Evolutionary conservation across 2,888 invertebrate genomes (phyloP).

Genomic region (Plusia festucae): DNA sequence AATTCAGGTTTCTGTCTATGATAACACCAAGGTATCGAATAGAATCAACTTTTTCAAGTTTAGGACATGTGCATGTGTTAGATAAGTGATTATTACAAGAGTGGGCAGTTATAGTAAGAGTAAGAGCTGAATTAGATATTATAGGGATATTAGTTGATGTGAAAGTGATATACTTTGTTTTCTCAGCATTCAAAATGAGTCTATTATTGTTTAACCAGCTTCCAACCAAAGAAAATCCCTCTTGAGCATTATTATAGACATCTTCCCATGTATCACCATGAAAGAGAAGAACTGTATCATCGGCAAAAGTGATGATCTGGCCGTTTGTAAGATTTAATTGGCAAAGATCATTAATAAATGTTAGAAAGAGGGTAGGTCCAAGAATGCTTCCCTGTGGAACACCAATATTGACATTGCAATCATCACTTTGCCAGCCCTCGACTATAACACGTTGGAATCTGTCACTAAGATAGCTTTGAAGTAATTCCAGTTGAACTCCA

Average conservation of each 20-base stretch:
- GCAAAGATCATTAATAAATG: slow-evolving; percentile 28
- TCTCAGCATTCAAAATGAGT: slow-evolving; percentile 20
- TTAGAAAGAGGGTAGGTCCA: slow-evolving; percentile 16
- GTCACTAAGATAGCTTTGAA: neutral
- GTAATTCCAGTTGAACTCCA: neutral
- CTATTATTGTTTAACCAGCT: slow-evolving; percentile 21
- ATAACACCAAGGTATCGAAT: slow-evolving; percentile 6
- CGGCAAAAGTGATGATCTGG: slow-evolving; percentile 23
- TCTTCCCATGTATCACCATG: slow-evolving; percentile 16
- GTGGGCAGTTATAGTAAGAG: neutral
- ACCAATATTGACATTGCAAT: slow-evolving; percentile 14
- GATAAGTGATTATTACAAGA: neutral
- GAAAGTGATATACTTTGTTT: slow-evolving; percentile 10
- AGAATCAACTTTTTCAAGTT: slow-evolving; percentile 1
- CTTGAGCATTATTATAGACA: slow-evolving; percentile 8
- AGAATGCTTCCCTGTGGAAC: too few species aligned
- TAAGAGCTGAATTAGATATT: neutral
- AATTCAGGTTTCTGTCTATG: slow-evolving; percentile 1
- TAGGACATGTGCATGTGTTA: neutral
- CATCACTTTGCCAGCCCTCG: neutral
- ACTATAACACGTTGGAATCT: neutral
- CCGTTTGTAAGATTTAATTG: neutral
- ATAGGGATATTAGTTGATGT: neutral
- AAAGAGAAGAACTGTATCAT: slow-evolving; percentile 35
- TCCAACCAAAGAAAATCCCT: slow-evolving; percentile 10